Conservation (phyloP, 2,113 vertebrate species). For the Xiphophorus couchianus region DNA sequence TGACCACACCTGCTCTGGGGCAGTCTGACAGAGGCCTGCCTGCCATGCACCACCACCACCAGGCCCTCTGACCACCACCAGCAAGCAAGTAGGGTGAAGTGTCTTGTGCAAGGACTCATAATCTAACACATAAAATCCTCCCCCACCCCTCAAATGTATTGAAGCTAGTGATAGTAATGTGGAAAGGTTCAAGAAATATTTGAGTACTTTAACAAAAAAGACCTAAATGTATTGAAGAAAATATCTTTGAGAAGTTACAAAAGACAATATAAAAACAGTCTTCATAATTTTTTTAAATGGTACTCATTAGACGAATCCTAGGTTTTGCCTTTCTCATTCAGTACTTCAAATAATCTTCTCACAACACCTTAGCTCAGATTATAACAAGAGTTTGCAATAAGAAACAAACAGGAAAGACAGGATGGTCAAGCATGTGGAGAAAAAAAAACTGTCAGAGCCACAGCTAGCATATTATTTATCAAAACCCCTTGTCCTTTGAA, state of each 20-base stretch:
- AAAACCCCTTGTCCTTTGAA: constrained; percentile 48
- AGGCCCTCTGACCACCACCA: too few species aligned
- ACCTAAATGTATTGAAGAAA: background rate
- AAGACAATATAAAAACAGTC: background rate
- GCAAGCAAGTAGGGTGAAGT: too few species aligned
- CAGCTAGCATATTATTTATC: constrained; percentile 51
- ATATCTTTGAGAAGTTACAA: background rate
- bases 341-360: constrained; percentile 15
- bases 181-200: background rate
- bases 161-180: background rate
- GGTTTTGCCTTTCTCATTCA: background rate
- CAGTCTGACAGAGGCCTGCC: too few species aligned
- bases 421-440: constrained; percentile 26
- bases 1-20: too few species aligned
- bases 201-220: background rate
- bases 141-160: background rate
- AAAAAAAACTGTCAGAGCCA: constrained; percentile 44
- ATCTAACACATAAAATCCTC: background rate
- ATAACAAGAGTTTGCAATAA: constrained; percentile 52
- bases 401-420: constrained; percentile 31
- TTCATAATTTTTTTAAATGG: background rate
- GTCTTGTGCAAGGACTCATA: too few species aligned
- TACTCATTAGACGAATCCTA: background rate
- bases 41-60: too few species aligned
- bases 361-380: constrained; percentile 42